Evolutionary conservation across 2,113 vertebrate genomes (phyloP), one percentile per base, ranked within the genome.

Genomic region (Polypterus bichir): DNA sequence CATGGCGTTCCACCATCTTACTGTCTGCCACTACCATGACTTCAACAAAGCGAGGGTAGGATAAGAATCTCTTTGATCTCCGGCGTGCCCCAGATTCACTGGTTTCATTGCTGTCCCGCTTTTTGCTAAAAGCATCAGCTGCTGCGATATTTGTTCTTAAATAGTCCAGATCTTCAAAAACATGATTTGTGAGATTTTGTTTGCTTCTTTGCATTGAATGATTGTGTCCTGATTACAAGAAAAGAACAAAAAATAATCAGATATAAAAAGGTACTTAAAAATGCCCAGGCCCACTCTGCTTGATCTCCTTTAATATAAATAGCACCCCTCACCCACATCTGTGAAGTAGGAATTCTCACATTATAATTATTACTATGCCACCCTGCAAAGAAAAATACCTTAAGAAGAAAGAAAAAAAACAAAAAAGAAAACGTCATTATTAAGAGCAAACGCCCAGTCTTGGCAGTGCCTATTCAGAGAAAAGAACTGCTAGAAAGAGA

Each of bases 11-110:
- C 44, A 93, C 90, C 96, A 99, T 98, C 78, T 87, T 97, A 79
- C 81, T 91, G 83, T 98, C 96, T 59, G 93, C 96, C 60, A 97
- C 93, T 75, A 97, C 90, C 96, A 98, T 96, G 76, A 96, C 93
- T 77, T 99, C 95, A 70, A 99, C 92, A 72, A 93, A 97, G 70
- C 95, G 95, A 67, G 94, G 95, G 71, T 96, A 97, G 70, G 95
- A 98, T 62, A 99, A 79, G 75, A 97, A 99, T 57, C 96, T 88
- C 73, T 97, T 98, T 57, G 86, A 85, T 82, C 95, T 88, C 73
- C 77, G 88, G 76, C 85, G 92, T 69, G 78, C 81, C 77, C 77
- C 85, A 68, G 81, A 86, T 73, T 86, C 85, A 63, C 79, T 68
- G 61, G 76, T 46, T 59, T 72, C 78, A 68, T 86, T 86, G 73